Evolutionary conservation across 2,888 invertebrate genomes (phyloP), one percentile per base, ranked within the genome.

Genomic region (Dasysyrphus tricinctus): DNA sequence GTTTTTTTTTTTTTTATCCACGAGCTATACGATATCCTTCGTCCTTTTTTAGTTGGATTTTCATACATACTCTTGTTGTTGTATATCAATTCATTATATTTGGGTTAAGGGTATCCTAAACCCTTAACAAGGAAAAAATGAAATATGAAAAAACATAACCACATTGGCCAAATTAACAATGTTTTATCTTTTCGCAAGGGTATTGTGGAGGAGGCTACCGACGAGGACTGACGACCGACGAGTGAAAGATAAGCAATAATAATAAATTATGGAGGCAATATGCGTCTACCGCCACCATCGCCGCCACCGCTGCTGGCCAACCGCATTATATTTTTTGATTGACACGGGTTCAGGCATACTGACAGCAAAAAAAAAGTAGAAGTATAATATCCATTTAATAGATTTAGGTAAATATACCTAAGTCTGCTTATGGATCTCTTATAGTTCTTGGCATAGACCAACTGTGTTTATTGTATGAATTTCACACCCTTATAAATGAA

Each of bases 161-260:
- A 77, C 85, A 80, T 80, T 77, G 85, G 77, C 63, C 73, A 73
- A 77, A 77, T 80, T 80, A 85, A 80, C 73, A 61, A 67, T 76
- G 34, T 63, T 74, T 51, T 54, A 67, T 69, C 67, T 59, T n/a
- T 39, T n/a, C 12, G 59, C 9, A 39, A 11, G 34, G 42, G 39
- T 57, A 24, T 34, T 39, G 14, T n/a, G 34, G 6, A 24, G 49
- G 39, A 37, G 56, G 76, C 32, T 34, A 16, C 9, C 34, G 0
- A 59, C n/a, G 32, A 8, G 0, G 24, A 24, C 24, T 24, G 24
- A 24, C 5, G 32, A n/a, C 47, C 39, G 47, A 57, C 11, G 19
- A 59, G 19, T 39, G 12, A 42, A 61, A 61, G 42, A 61, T 61
- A 61, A 61, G 61, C 61, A 61, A 61, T 61, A 61, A 61, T 61